Evolutionary conservation across 2,888 invertebrate genomes (phyloP).

Genomic region (Caenorhabditis sinica): DNA sequence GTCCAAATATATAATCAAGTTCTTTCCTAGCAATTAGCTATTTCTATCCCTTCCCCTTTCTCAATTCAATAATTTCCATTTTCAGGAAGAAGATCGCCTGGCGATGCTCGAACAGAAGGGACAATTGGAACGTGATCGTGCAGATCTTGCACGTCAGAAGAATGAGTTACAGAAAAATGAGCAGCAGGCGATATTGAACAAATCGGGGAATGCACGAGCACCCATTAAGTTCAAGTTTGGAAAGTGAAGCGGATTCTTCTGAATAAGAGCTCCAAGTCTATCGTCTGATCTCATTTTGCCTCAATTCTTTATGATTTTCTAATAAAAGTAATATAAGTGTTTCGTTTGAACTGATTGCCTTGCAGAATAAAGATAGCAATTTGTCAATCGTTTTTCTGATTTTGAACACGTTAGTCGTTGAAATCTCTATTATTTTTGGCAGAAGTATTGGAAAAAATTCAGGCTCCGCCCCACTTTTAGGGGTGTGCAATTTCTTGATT

Average conservation of each 20-base stretch:
- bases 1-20: background rate
- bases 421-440: conserved; percentile 12
- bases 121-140: conserved; percentile 79
- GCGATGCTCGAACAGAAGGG: conserved; percentile 81
- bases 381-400: background rate
- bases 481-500: too few relatives aligned
- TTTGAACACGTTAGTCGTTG: conserved; percentile 52
- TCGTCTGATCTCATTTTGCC: background rate
- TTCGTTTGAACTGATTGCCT: background rate
- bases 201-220: conserved; percentile 77
- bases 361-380: background rate
- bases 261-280: background rate
- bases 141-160: conserved; percentile 74
- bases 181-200: conserved; percentile 81
- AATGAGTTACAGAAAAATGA: conserved; percentile 76
- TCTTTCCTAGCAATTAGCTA: background rate
- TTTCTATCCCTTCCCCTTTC: background rate
- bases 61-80: conserved; percentile 23
- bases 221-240: conserved; percentile 80
- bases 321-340: conserved; percentile 7
- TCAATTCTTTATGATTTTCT: background rate
- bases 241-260: conserved; percentile 38
- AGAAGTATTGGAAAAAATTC: too few relatives aligned
- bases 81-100: conserved; percentile 82
- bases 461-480: too few relatives aligned